Evolutionary conservation across 2,888 invertebrate species (phyloP), one percentile per base, ranked within the genome.

Genomic region (Caenorhabditis virilis): DNA sequence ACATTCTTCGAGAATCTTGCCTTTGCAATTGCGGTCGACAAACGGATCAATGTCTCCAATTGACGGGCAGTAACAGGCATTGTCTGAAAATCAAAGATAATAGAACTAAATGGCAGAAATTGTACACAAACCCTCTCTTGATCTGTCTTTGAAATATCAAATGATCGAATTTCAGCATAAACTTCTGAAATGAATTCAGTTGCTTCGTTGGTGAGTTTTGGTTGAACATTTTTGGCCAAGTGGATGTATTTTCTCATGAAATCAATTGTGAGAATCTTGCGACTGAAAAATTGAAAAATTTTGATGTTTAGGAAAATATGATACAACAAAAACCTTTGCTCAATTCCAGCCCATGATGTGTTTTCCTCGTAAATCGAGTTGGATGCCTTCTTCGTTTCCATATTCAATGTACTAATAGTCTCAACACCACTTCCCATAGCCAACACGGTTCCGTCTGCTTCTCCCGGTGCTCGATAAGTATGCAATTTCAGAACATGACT

Each of bases 401-500:
- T 89, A 81, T 91, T 90, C 71, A 90, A 89, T 0, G 93, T 94
- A 36, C 92, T 90, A 54, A 95, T 86, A 83, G 91, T 89, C 78
- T 95, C 93, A 0, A 91, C 85, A 47, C 88, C 88, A 0, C 89
- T 89, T 36, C 78, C 79, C 70, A 82, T 76, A 6, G 72, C 70
- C 13, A 79, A 64, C 16, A 81, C 80, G 6, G 93, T 93, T 0
- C 98, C 98, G 78, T 98, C 97, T 5, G 70, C 61, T 84, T 98
- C 97, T 65, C 89, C 89, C 0, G 94, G 91, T 83, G 90, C 90
- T 82, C 97, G 89, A 85, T 94, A 98, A 83, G 94, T 88, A 85
- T 99, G 98, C 91, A 98, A 94, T 64, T 95, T 87, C 5, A 98
- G 90, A 20, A 98, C 97, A 83, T 98, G 97, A 83, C 97, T 95